These are phyloP conservation scores for Ibycter americanus DNA, from an alignment of 2,797 vertebrate species.

Conservation along the genomic window DNA sequence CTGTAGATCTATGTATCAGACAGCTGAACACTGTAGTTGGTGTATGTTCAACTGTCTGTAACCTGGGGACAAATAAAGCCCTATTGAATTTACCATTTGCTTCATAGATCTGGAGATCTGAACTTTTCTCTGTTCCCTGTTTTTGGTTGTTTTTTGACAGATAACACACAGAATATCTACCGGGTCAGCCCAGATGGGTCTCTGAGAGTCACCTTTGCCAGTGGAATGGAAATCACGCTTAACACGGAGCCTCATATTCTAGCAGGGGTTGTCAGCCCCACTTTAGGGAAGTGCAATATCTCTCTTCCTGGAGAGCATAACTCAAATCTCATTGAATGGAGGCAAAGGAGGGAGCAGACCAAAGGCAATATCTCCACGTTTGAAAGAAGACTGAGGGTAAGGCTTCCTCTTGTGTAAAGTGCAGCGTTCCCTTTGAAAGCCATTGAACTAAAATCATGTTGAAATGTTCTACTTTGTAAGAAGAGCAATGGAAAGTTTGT, in stretches of 20 bases:
- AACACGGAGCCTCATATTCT: conserved; percentile 92
- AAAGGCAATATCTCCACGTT: conserved; percentile 94
- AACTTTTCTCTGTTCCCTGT: not conserved
- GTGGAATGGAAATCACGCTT: conserved; percentile 94
- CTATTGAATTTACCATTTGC: not conserved
- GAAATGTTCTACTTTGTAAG: conserved; percentile 15
- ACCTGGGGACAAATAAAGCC: not conserved
- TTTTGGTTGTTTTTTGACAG: conserved; percentile 66
- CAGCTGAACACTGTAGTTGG: not conserved
- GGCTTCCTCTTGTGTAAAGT: conserved; percentile 52
- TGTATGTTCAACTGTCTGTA: not conserved
- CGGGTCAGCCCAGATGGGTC: conserved; percentile 93
- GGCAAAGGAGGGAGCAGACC: conserved; percentile 95
- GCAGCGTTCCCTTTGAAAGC: conserved; percentile 21
- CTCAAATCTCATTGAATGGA: conserved; percentile 96
- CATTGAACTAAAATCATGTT: conserved; percentile 1
- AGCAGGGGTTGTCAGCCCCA: conserved; percentile 91
- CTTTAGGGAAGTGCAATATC: conserved; percentile 94
- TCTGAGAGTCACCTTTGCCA: conserved; percentile 90
- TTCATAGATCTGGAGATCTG: not conserved
- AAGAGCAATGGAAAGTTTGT: not conserved
- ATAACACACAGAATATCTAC: conserved; percentile 87
- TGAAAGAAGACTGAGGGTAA: conserved; percentile 95
- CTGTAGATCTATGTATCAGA: too few species aligned
- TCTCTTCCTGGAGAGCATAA: conserved; percentile 96